These are phyloP conservation scores for Frankliniella fusca DNA, from an alignment of 2,888 invertebrate species.

Conservation along the genomic window DNA sequence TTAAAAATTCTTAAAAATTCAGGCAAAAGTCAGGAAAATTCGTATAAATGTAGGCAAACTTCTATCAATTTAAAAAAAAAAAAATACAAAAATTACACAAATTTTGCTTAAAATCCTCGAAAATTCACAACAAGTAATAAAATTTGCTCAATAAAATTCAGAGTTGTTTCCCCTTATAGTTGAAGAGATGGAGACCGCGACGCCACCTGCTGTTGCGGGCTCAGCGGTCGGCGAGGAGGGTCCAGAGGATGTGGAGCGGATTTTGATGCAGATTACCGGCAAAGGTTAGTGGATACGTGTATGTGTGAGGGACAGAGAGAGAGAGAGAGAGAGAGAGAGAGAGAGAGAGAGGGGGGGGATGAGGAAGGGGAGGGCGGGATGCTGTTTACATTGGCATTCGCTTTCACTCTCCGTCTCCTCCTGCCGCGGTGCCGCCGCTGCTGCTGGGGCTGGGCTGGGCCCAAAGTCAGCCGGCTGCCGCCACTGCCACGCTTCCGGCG, in stretches of 20 bases:
- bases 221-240: neutral
- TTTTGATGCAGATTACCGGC: neutral
- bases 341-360: neutral
- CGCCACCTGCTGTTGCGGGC: neutral
- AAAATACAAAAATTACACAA: too few relatives aligned
- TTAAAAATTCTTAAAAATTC: too few relatives aligned
- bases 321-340: conserved; percentile 4
- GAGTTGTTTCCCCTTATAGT: too few relatives aligned
- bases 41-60: too few relatives aligned
- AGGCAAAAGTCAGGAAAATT: too few relatives aligned
- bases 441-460: neutral
- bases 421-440: neutral
- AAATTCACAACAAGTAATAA: too few relatives aligned
- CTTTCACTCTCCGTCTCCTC: conserved; percentile 20
- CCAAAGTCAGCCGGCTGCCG: neutral
- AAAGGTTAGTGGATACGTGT: neutral
- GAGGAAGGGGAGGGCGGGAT: neutral
- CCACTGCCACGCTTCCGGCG: conserved; percentile 20
- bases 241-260: neutral
- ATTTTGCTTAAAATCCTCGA: too few relatives aligned
- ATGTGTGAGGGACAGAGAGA: neutral
- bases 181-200: too few relatives aligned
- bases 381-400: conserved; percentile 24
- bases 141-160: too few relatives aligned
- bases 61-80: too few relatives aligned